phyloP scores from a whole-genome alignment of 1,140 invertebrate genomes.

The Chlorops oryzae region DNA sequence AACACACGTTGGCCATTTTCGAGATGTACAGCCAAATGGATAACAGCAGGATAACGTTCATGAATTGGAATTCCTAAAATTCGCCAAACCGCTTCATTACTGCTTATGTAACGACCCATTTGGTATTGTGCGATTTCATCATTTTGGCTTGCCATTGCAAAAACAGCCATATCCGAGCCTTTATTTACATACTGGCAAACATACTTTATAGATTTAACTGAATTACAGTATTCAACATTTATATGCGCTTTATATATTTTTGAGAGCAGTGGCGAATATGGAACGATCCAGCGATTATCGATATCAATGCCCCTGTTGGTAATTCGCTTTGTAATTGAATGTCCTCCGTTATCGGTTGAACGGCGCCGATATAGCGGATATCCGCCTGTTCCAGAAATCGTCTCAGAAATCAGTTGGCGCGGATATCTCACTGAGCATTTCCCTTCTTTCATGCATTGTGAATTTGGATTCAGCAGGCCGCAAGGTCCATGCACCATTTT shows the following conservation, averaged over 20 bases:
- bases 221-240: constrained; percentile 44
- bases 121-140: too few relatives aligned
- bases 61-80: too few relatives aligned
- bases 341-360: constrained; percentile 40
- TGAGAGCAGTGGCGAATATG: constrained; percentile 24
- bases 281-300: constrained; percentile 34
- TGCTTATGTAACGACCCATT: too few relatives aligned
- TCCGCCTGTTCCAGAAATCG: constrained; percentile 36
- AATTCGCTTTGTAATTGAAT: too few relatives aligned
- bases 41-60: too few relatives aligned
- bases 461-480: constrained; percentile 32
- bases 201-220: constrained; percentile 47
- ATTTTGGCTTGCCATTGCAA: too few relatives aligned
- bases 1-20: too few relatives aligned
- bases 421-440: constrained; percentile 24
- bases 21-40: too few relatives aligned
- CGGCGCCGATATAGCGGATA: constrained; percentile 48
- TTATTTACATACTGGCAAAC: constrained; percentile 48
- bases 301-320: too few relatives aligned
- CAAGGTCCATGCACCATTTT: constrained; percentile 53
- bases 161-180: too few relatives aligned
- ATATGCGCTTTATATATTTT: constrained; percentile 48
- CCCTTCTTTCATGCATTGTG: constrained; percentile 20
- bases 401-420: constrained; percentile 33
- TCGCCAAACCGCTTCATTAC: too few relatives aligned